Base-by-base conservation (phyloP, 2,797 vertebrate species). In the Malacoraja senta region DNA sequence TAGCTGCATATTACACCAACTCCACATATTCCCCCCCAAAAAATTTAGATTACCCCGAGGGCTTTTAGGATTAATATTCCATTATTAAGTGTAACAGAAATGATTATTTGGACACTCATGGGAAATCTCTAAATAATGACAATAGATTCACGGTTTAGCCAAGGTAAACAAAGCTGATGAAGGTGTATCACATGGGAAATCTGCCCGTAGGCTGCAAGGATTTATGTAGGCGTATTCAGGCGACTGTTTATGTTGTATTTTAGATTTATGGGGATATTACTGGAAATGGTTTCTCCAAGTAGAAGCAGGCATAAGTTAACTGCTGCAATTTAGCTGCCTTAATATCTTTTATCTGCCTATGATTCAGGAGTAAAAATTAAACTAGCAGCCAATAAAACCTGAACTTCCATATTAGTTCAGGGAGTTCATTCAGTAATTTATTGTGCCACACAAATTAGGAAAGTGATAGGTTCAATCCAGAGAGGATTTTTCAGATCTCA, bases 71-170 rank as follows among this genome's bases (percentile, higher is more conserved):
- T 21, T 81, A 81, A 61, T 65, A 88, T 32, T 88, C 26, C 26
- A 88, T n/a, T 88, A 61, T 65, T 88, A 61, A 88, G 61, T n/a
- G 4, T 29, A 88, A 88, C 58, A 61, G 29, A 86, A 29, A 32
- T 88, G 3, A 88, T 88, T 13, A 65, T 32, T 65, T 63, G 63
- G 53, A 88, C 58, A 63, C 79, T 79, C 83, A 86, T 29, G 84
- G 61, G 84, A 88, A 88, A 61, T 88, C 58, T 88, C 10, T 15
- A n/a, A n/a, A 65, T 65, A 88, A 88, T 84, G 81, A 84, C 44
- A 53, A 53, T 53, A 53, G 44, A 53, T 53, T 53, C 6, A 53
- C 21, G 53, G 44, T 26, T 84, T 84, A 84, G 61, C 53, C 44
- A 84, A 61, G 44, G 53, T 61, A 84, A 53, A 84, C 38, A 9